Percentiles rank a stretch among this genome's conserved stretches.
Evolutionary conservation across 1,140 invertebrate genomes (phyloP).

Genomic region (Polypedilum vanderplanki): DNA sequence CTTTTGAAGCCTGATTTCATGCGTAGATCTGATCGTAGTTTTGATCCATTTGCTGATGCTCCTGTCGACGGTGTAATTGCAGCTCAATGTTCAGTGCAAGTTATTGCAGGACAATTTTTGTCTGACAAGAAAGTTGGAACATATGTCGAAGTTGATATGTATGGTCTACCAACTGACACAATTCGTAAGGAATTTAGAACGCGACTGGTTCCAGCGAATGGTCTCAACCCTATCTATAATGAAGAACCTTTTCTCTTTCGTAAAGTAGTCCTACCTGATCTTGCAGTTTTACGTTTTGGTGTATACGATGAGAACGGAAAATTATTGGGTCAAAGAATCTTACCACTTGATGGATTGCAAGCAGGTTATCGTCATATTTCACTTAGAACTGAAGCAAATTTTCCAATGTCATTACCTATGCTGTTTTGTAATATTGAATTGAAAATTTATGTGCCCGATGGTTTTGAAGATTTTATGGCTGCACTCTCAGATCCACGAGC

Average conservation of each 20-base stretch:
- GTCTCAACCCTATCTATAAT: slow-evolving; percentile 95
- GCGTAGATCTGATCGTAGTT: slow-evolving; percentile 88
- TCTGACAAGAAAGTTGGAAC: slow-evolving; percentile 98
- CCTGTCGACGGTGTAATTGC: slow-evolving; percentile 99
- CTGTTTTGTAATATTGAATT: slow-evolving; percentile 98
- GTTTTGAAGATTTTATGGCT: slow-evolving; percentile 97
- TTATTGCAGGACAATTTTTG: slow-evolving; percentile 98
- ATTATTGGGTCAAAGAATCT: slow-evolving; percentile 92
- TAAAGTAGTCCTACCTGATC: slow-evolving; percentile 96
- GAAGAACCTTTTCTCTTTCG: slow-evolving; percentile 97
- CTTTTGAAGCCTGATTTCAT: slow-evolving; percentile 99
- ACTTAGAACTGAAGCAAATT: slow-evolving; percentile 95
- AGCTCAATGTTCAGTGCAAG: slow-evolving; percentile 94
- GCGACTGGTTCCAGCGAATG: slow-evolving; percentile 90
- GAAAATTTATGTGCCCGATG: slow-evolving; percentile 99
- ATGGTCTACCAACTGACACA: slow-evolving; percentile 96
- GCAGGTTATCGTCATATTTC: slow-evolving; percentile 97
- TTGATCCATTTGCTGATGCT: slow-evolving; percentile 98
- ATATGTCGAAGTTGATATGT: slow-evolving; percentile 99
- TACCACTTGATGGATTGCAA: slow-evolving; percentile 95
- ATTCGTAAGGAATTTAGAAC: slow-evolving; percentile 98
- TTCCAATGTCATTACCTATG: slow-evolving; percentile 97
- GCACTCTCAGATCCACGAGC: slow-evolving; percentile 92
- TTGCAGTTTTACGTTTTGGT: slow-evolving; percentile 94
- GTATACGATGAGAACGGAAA: slow-evolving; percentile 99